phyloP scores from a whole-genome alignment of 64 coral and sea anemone species.

The Montipora foliosa region DNA sequence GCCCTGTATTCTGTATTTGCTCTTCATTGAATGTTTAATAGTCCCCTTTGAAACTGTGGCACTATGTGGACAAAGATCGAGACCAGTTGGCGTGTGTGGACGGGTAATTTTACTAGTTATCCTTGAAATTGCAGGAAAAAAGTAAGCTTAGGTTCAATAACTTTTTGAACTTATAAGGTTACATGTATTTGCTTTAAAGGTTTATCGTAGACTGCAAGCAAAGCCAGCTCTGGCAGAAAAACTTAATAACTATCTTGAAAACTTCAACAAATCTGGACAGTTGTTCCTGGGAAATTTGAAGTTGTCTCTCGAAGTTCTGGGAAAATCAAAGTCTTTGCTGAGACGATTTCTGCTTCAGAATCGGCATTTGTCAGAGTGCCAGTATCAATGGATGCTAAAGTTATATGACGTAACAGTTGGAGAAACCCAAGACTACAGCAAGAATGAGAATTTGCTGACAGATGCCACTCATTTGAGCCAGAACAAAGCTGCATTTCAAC shows the following conservation, averaged over 20 bases:
- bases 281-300: conserved; percentile 71
- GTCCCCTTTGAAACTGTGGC: too few species aligned
- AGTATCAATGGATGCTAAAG: conserved; percentile 60
- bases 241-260: conserved; percentile 78
- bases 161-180: too few species aligned
- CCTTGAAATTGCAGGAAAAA: too few species aligned
- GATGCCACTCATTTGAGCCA: conserved; percentile 53
- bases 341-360: conserved; percentile 83
- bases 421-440: background rate
- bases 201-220: conserved; percentile 67
- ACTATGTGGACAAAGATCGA: too few species aligned
- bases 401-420: conserved; percentile 66
- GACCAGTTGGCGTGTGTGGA: too few species aligned
- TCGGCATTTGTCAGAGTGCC: conserved; percentile 65
- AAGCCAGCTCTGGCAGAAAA: conserved; percentile 81
- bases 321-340: conserved; percentile 70
- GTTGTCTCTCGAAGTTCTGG: conserved; percentile 61
- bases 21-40: too few species aligned
- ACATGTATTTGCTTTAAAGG: conserved; percentile 24
- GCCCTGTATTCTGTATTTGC: too few species aligned
- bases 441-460: conserved; percentile 31
- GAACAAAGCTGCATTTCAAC: conserved; percentile 61
- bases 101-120: too few species aligned
- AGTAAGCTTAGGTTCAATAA: too few species aligned
- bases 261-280: conserved; percentile 84